Percentiles rank a stretch among this genome's conserved stretches.
Evolutionary conservation across 2,113 vertebrate species (phyloP).

Genomic region (Anseranas semipalmata): DNA sequence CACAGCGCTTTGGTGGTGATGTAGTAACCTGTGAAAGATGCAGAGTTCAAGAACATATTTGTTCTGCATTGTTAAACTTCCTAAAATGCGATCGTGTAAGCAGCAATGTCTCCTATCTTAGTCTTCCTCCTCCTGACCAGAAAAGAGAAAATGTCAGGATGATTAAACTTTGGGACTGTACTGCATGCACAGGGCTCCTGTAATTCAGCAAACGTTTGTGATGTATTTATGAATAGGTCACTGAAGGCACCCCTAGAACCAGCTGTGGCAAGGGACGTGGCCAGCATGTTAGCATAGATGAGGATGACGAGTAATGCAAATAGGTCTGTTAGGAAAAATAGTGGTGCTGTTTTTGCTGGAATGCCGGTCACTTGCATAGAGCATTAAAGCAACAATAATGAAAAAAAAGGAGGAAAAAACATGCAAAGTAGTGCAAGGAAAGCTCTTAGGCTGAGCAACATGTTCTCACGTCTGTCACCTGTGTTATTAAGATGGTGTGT

Average conservation of each 20-base stretch:
- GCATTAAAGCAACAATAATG: neutral
- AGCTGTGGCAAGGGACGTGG: neutral
- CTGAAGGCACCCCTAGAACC: neutral
- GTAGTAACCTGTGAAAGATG: neutral
- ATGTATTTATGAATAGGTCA: neutral
- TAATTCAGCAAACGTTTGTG: neutral
- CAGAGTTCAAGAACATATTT: neutral
- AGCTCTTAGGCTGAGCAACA: neutral
- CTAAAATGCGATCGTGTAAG: rapidly evolving
- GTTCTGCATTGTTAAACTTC: neutral
- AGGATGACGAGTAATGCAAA: neutral
- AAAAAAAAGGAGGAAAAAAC: neutral
- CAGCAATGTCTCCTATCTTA: neutral
- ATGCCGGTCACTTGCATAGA: neutral
- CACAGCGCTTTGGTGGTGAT: neutral
- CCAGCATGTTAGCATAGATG: neutral
- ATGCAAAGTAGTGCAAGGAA: neutral
- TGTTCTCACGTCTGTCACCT: neutral
- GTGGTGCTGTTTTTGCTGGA: neutral
- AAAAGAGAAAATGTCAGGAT: neutral
- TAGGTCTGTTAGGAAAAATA: neutral
- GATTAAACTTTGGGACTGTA: neutral
- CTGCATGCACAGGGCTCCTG: neutral
- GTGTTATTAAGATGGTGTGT: neutral
- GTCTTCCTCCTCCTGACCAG: neutral